Base-by-base conservation (phyloP, 2,797 vertebrate species). In the Psittacula derbiana region DNA sequence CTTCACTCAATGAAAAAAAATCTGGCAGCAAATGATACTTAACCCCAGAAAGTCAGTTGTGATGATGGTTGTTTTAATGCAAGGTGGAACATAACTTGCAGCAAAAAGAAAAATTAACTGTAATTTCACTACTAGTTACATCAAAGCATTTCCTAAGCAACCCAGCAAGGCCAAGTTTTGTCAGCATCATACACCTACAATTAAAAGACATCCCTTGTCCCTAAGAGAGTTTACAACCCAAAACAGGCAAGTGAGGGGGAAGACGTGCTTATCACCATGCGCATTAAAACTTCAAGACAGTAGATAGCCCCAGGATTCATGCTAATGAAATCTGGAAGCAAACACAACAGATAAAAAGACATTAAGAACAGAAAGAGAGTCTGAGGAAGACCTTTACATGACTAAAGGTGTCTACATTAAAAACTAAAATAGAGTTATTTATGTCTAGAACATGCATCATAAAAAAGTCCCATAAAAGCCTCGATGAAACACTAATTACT, bases 281-380 rank as follows among this genome's bases (percentile, higher is more conserved):
- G 92, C 60, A 70, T 91, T 90, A 93, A 91, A 95, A 87, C 95
- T 95, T 93, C 80, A 72, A 95, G 95, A 86, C 82, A 72, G 87
- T 6, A 82, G 91, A 82, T 55, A 92, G 92, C 96, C 95, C 55
- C 79, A 83, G 95, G 95, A 94, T 86, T 88, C 28, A 10, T 21
- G 36, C 80, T 96, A 94, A 96, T 96, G 85, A 94, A 88, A 88
- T 89, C 0, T 79, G 62, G 75, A 94, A 88, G 76, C 70, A 92
- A 96, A 93, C 31, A 89, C 38, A 93, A 82, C 36, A 91, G 79
- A 96, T 91, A 88, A 95, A 94, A 91, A 74, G 61, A 78, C 0
- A 0, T 87, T 91, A 83, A 74, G 46, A 83, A 93, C n/a, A 87
- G 50, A 88, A 83, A 84, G 55, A 66, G 79, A 82, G 40, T 80